Percentiles rank a stretch among this genome's conserved stretches.
These are phyloP conservation scores for Drosophila atroscutellata DNA, from an alignment of 2,888 invertebrate species.

Conservation along the genomic window DNA sequence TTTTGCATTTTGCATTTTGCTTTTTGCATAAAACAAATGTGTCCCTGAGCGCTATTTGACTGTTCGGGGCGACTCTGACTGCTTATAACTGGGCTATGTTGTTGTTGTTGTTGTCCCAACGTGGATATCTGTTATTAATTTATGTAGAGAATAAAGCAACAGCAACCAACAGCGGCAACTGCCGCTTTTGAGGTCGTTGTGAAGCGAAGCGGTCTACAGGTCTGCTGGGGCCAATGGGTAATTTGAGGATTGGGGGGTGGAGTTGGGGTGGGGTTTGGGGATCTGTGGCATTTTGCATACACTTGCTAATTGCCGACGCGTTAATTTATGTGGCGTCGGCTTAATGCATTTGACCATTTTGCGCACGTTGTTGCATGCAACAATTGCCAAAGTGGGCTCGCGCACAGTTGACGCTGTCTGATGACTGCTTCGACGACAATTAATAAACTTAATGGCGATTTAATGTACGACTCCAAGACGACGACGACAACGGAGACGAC, in stretches of 20 bases:
- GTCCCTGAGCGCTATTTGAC: conserved; percentile 78
- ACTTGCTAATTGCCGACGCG: conserved; percentile 79
- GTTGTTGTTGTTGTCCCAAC: conserved; percentile 35
- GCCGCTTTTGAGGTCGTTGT: conserved; percentile 64
- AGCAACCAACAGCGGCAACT: conserved; percentile 36
- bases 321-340: conserved; percentile 80
- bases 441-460: conserved; percentile 81
- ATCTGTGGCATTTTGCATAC: conserved; percentile 75
- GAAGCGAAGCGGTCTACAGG: conserved; percentile 29
- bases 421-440: conserved; percentile 72
- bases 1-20: conserved; percentile 28
- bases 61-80: conserved; percentile 52
- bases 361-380: conserved; percentile 62
- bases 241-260: background rate
- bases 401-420: conserved; percentile 16
- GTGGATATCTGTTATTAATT: conserved; percentile 81
- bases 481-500: conserved; percentile 4
- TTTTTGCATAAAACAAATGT: conserved; percentile 74
- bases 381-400: conserved; percentile 62
- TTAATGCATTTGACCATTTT: conserved; percentile 73
- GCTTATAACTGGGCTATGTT: conserved; percentile 75
- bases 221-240: conserved; percentile 32
- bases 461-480: conserved; percentile 64
- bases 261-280: conserved; percentile 12
- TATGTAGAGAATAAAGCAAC: conserved; percentile 68